phyloP scores from a whole-genome alignment of 2,797 vertebrate genomes.

The Xiphophorus birchmanni region DNA sequence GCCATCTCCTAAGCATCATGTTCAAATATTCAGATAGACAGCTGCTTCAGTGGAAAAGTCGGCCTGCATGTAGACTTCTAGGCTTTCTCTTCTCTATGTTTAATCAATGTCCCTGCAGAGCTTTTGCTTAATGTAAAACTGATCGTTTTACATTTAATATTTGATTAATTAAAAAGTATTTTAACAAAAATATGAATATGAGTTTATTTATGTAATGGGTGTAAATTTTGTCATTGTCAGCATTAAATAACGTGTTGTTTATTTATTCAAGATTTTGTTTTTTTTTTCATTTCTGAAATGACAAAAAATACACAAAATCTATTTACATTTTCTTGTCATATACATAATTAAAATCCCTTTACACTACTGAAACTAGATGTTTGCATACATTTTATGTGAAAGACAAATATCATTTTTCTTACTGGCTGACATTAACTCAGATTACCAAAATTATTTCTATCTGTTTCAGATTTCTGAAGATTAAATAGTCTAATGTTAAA shows the following conservation, averaged over 20 bases:
- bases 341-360: not conserved
- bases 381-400: not conserved
- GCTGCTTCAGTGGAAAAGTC: not conserved
- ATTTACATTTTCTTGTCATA: not conserved
- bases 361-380: not conserved
- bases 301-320: not conserved
- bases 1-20: conserved; percentile 9
- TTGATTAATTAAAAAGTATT: too few relatives aligned
- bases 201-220: not conserved
- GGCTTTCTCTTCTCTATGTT: not conserved
- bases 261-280: not conserved
- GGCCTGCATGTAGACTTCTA: not conserved
- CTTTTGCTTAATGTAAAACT: not conserved
- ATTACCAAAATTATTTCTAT: not conserved
- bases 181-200: not conserved
- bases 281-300: not conserved
- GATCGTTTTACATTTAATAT: not conserved
- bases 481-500: not conserved
- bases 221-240: not conserved
- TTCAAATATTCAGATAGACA: conserved; percentile 33
- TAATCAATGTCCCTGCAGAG: not conserved
- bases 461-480: not conserved
- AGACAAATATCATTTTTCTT: not conserved
- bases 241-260: not conserved
- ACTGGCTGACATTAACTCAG: not conserved